phyloP scores from a whole-genome alignment of 2,797 vertebrate genomes.

The Trematomus bernacchii region DNA sequence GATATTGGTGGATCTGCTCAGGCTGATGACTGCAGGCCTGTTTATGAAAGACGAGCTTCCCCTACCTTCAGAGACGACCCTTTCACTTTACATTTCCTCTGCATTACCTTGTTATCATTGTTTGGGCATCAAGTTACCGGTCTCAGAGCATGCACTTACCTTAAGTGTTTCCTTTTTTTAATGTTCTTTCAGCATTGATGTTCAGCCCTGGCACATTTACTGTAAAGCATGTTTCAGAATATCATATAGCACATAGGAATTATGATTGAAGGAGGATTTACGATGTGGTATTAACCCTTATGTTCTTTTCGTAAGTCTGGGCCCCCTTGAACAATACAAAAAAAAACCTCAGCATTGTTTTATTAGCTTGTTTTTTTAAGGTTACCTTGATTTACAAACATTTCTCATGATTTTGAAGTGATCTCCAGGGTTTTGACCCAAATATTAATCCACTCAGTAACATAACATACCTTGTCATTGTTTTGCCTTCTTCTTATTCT shows the following conservation, averaged over 20 bases:
- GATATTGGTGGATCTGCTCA: constrained; percentile 12
- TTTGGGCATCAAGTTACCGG: constrained; percentile 41
- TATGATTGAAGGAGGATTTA: neutral
- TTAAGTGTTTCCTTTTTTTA: constrained; percentile 19
- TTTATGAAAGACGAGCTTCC: constrained; percentile 7
- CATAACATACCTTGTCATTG: too few species aligned
- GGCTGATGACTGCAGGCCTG: constrained; percentile 12
- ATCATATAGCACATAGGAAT: neutral
- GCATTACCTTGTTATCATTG: constrained; percentile 40
- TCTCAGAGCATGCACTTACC: constrained; percentile 29
- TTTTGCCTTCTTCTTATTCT: neutral
- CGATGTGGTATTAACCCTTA: neutral
- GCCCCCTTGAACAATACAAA: neutral
- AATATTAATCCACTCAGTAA: neutral
- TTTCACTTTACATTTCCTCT: constrained; percentile 33
- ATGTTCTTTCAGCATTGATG: constrained; percentile 26
- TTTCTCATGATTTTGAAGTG: neutral
- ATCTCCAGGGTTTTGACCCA: neutral
- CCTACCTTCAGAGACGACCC: constrained; percentile 5
- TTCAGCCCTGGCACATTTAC: constrained; percentile 7
- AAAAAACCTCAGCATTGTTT: neutral
- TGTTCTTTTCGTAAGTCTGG: neutral
- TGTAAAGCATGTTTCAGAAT: constrained; percentile 5
- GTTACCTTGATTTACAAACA: neutral
- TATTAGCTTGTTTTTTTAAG: neutral